Conservation (phyloP, 2,113 vertebrate genomes). For the Natator depressus region DNA sequence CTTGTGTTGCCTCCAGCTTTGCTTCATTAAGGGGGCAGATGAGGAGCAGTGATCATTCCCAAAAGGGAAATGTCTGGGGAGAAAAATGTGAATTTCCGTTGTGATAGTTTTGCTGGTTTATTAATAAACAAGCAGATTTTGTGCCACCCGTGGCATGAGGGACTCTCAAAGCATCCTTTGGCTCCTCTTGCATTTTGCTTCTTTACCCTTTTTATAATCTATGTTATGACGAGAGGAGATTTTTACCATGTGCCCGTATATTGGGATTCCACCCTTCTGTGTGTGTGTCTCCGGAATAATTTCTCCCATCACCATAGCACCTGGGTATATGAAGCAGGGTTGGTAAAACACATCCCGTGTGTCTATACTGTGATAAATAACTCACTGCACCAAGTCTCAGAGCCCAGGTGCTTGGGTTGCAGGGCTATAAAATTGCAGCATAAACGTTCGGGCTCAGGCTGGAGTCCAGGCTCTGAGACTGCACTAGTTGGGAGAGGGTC, state of each 20-base stretch:
- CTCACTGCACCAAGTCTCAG: background rate
- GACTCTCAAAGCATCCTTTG: slow-evolving; percentile 37
- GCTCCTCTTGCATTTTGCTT: slow-evolving; percentile 22
- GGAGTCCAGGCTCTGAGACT: background rate
- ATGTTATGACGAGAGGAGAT: slow-evolving; percentile 47
- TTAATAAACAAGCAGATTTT: slow-evolving; percentile 50
- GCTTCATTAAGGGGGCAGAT: background rate
- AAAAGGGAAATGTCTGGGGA: slow-evolving; percentile 40
- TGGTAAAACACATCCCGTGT: background rate
- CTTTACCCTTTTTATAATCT: slow-evolving; percentile 8
- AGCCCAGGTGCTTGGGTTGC: background rate
- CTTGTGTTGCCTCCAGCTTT: accelerated
- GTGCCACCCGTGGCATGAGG: background rate
- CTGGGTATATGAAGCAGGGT: background rate
- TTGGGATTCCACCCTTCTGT: slow-evolving; percentile 62
- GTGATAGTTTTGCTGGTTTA: slow-evolving; percentile 54
- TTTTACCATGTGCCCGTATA: slow-evolving; percentile 45
- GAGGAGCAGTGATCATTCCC: slow-evolving; percentile 15
- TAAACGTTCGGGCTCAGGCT: background rate
- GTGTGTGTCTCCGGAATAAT: slow-evolving; percentile 53
- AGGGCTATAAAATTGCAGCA: background rate
- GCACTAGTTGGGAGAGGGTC: background rate
- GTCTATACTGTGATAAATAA: background rate
- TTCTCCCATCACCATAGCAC: slow-evolving; percentile 36
- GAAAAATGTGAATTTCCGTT: slow-evolving; percentile 38